A percentile compares a stretch with the other conserved stretches of the same genome.
phyloP scores from a whole-genome alignment of 2,888 invertebrate species.

The Molorchus minor region DNA sequence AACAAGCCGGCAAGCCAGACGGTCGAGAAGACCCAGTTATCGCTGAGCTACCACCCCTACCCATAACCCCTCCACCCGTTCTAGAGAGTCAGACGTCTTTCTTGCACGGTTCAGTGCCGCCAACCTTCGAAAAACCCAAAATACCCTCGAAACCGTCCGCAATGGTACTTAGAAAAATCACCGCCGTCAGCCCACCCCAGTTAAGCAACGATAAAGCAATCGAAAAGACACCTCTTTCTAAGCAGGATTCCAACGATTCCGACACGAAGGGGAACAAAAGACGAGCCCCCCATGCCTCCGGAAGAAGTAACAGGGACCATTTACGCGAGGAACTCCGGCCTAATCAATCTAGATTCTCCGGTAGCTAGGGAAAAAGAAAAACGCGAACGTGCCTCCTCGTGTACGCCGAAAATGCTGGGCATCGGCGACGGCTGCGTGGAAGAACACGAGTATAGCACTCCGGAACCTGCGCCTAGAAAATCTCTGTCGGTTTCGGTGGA shows the following conservation, averaged over 20 bases:
- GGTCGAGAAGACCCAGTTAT: constrained; percentile 86
- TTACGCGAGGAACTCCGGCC: constrained; percentile 70
- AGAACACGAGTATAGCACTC: constrained; percentile 54
- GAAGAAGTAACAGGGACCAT: constrained; percentile 63
- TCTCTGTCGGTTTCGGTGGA: constrained; percentile 80
- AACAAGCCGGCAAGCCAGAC: constrained; percentile 85
- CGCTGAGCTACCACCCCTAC: constrained; percentile 74
- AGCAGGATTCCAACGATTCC: constrained; percentile 69
- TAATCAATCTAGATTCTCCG: constrained; percentile 68
- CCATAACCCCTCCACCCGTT: constrained; percentile 73
- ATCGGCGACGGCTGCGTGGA: constrained; percentile 56
- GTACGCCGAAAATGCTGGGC: constrained; percentile 70
- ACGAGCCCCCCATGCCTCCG: constrained; percentile 81
- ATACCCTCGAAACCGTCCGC: constrained; percentile 75
- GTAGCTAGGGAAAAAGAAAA: constrained; percentile 74
- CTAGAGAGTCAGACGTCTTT: constrained; percentile 72
- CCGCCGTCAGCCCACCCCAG: constrained; percentile 23
- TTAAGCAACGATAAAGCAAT: constrained; percentile 41
- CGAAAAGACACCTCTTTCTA: constrained; percentile 63
- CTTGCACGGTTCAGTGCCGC: constrained; percentile 66
- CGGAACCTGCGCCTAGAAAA: constrained; percentile 75
- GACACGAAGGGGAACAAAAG: constrained; percentile 69
- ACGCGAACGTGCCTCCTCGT: constrained; percentile 73
- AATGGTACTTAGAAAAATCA: constrained; percentile 53
- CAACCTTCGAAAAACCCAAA: constrained; percentile 69